phyloP scores from a whole-genome alignment of 2,113 vertebrate genomes.

The Pandion haliaetus region DNA sequence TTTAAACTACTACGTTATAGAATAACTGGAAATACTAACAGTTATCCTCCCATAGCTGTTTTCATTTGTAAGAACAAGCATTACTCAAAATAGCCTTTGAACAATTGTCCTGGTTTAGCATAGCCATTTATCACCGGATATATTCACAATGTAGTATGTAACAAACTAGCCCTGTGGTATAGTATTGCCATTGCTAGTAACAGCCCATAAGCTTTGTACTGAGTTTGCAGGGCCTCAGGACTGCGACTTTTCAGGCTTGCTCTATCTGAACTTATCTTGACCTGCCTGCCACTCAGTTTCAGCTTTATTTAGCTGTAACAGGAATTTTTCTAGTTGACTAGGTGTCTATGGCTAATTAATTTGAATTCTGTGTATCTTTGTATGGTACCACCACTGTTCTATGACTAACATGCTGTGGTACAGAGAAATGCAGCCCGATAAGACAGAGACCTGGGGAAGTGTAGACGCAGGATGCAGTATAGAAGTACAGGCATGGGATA shows the following conservation, averaged over 20 bases:
- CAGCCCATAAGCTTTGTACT: not conserved
- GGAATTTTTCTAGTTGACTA: not conserved
- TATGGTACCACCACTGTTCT: not conserved
- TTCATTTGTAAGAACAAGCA: not conserved
- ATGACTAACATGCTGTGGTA: not conserved
- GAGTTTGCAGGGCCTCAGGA: not conserved
- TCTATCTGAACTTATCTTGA: not conserved
- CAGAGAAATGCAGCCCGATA: not conserved
- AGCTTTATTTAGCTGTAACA: not conserved
- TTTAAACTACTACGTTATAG: not conserved
- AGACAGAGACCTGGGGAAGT: not conserved
- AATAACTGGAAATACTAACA: not conserved
- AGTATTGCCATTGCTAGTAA: not conserved
- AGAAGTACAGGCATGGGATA: not conserved
- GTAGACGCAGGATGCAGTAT: accelerated
- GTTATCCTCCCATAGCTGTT: not conserved
- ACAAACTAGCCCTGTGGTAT: not conserved
- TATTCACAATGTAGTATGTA: not conserved
- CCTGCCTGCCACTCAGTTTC: not conserved
- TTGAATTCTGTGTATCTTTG: not conserved
- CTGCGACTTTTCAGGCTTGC: not conserved
- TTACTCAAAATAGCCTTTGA: not conserved
- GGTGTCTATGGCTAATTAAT: not conserved
- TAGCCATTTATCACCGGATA: not conserved
- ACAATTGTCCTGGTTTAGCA: not conserved